These are phyloP conservation scores for Drosophila sproati DNA, from an alignment of 1,140 invertebrate species.

Conservation along the genomic window DNA sequence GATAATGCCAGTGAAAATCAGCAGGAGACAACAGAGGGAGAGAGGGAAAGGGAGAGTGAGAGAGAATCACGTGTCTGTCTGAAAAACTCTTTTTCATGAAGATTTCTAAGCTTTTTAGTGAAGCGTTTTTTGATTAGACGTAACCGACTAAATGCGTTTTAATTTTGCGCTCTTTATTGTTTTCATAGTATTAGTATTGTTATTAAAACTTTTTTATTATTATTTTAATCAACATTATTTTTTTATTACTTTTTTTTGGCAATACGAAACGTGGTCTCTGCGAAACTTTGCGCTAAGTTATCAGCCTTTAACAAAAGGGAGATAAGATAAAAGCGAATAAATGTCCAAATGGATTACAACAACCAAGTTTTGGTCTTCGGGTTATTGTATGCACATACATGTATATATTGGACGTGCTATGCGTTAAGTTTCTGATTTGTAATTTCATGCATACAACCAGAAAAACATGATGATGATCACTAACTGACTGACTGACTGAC, in stretches of 20 bases:
- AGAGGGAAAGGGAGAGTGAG: neutral
- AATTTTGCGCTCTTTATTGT: slow-evolving; percentile 2
- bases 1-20: neutral
- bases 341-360: slow-evolving; percentile 39
- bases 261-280: slow-evolving; percentile 46
- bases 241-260: slow-evolving; percentile 29
- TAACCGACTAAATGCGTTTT: slow-evolving; percentile 29
- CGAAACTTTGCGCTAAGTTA: slow-evolving; percentile 39
- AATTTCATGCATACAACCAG: slow-evolving; percentile 60
- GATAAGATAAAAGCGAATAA: slow-evolving; percentile 37
- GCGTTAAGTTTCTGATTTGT: slow-evolving; percentile 28
- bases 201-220: neutral
- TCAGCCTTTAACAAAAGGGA: slow-evolving; percentile 22
- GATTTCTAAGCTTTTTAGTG: slow-evolving; percentile 13
- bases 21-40: neutral
- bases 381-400: neutral
- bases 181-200: neutral
- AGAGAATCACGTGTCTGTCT: slow-evolving; percentile 1
- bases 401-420: slow-evolving; percentile 30
- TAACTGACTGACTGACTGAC: slow-evolving; percentile 29
- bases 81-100: too few relatives aligned
- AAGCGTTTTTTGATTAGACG: slow-evolving; percentile 10
- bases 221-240: slow-evolving; percentile 1
- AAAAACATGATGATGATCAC: slow-evolving; percentile 60
- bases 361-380: neutral